Base-by-base conservation (phyloP, 2,797 vertebrate genomes). In the Trachurus trachurus region DNA sequence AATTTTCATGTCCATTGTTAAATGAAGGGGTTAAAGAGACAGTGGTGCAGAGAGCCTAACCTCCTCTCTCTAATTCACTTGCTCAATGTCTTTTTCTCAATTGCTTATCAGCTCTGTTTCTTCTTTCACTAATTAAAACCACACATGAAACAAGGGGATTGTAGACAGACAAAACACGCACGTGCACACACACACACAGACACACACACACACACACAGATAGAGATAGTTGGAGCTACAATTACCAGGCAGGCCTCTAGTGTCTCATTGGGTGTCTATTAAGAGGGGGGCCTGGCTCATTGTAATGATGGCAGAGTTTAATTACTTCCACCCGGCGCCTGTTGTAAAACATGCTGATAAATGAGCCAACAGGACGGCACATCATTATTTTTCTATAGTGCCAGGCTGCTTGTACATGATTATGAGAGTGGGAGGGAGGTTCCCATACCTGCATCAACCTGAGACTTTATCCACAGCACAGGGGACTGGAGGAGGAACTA, bases 311-410 rank as follows among this genome's bases (percentile, higher is more conserved):
- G 96, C 95, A 95, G 95, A 96, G 97, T 98, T 98, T 99, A 99
- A 99, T 99, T 99, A 99, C 97, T 98, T 98, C 96, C 96, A 97
- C 96, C 95, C 96, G 96, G 96, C 85, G 90, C 95, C 90, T 97
- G 97, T 97, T 98, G 97, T 99, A 99, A 98, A 99, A 98, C 97
- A 99, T 95, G 94, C 96, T 98, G 97, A 99, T 99, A 98, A 99
- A 99, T 97, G 97, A 97, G 96, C 96, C 96, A 97, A 97, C 96
- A 96, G 97, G 96, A 96, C 93, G 90, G 94, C 91, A 96, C 96
- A 98, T 98, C 97, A 98, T 98, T 97, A 97, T 98, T 97, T 96
- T 97, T 96, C 93, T 94, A 93, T 93, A 90, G 96, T 96, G 96
- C 91, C 90, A 96, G 95, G 94, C 97, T 95, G 95, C 96, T 95